A percentile compares a stretch with the other conserved stretches of the same genome.
Evolutionary conservation across 2,113 vertebrate species (phyloP).

Genomic region (Struthidea cinerea): DNA sequence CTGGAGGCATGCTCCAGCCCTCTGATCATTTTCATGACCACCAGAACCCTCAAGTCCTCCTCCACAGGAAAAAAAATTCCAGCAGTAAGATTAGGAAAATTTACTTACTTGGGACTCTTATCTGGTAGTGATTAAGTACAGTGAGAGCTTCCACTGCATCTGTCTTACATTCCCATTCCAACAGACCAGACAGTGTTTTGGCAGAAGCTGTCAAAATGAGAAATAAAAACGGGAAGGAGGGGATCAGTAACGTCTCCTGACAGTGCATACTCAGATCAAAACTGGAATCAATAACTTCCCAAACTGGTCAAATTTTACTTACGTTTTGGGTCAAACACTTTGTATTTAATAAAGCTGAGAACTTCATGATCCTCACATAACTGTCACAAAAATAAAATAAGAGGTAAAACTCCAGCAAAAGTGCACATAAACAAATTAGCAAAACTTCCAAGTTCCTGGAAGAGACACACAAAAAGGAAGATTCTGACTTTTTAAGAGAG

Average conservation of each 20-base stretch:
- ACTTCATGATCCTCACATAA: slow-evolving; percentile 91
- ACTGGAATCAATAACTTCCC: background rate
- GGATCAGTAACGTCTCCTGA: background rate
- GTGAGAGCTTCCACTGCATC: slow-evolving; percentile 95
- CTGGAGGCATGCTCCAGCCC: background rate
- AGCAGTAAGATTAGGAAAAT: background rate
- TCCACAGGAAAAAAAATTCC: background rate
- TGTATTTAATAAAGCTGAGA: slow-evolving; percentile 92
- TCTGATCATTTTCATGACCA: fast-evolving
- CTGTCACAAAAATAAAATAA: slow-evolving; percentile 73
- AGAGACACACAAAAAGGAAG: background rate
- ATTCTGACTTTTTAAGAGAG: background rate
- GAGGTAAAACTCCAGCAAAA: background rate
- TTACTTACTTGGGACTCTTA: slow-evolving; percentile 95
- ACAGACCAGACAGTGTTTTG: slow-evolving; percentile 91
- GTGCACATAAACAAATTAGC: background rate
- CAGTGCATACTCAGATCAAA: background rate
- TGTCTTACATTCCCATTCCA: slow-evolving; percentile 96
- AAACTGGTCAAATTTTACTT: slow-evolving; percentile 64
- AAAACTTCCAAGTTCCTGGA: background rate
- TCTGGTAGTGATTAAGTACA: slow-evolving; percentile 97
- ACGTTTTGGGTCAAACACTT: slow-evolving; percentile 97
- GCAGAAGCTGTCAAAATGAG: slow-evolving; percentile 80
- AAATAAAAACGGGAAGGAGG: background rate
- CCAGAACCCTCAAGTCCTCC: background rate